These are phyloP conservation scores for Drepana falcataria DNA, from an alignment of 2,888 invertebrate species.

Conservation along the genomic window DNA sequence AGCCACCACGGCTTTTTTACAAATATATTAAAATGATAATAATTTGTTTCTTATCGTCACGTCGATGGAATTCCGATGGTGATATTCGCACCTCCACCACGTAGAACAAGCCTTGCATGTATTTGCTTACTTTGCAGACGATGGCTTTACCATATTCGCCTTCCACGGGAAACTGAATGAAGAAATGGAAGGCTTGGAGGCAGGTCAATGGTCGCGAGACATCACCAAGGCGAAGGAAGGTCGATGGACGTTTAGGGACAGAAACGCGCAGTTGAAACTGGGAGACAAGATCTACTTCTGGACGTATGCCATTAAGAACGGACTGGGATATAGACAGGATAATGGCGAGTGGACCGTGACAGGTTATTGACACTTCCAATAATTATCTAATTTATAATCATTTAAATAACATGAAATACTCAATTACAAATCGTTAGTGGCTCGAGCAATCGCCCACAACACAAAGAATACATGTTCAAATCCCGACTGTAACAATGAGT, in stretches of 20 bases:
- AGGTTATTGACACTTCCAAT: conserved; percentile 37
- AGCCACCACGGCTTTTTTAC: no score
- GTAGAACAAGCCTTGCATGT: neutral
- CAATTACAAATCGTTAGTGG: no score
- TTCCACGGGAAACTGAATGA: conserved; percentile 84
- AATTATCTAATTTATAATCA: no score
- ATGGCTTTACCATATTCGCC: conserved; percentile 76
- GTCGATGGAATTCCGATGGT: no score
- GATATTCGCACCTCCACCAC: no score
- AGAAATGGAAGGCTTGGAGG: conserved; percentile 84
- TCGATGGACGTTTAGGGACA: conserved; percentile 83
- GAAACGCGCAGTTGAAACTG: conserved; percentile 73
- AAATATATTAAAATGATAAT: no score
- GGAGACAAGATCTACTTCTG: conserved; percentile 87
- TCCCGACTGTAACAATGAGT: no score
- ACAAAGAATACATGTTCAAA: no score
- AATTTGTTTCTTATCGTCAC: no score
- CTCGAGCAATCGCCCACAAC: no score
- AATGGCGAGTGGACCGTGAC: conserved; percentile 78
- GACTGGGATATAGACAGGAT: conserved; percentile 84
- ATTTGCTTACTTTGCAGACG: conserved; percentile 52
- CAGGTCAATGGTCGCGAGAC: conserved; percentile 82
- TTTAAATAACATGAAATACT: conserved; percentile 6
- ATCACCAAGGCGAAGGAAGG: conserved; percentile 80
- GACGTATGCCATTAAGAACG: conserved; percentile 84